Conservation (phyloP, 2,797 vertebrate species). For the Pseudocheirus occidentalis region DNA sequence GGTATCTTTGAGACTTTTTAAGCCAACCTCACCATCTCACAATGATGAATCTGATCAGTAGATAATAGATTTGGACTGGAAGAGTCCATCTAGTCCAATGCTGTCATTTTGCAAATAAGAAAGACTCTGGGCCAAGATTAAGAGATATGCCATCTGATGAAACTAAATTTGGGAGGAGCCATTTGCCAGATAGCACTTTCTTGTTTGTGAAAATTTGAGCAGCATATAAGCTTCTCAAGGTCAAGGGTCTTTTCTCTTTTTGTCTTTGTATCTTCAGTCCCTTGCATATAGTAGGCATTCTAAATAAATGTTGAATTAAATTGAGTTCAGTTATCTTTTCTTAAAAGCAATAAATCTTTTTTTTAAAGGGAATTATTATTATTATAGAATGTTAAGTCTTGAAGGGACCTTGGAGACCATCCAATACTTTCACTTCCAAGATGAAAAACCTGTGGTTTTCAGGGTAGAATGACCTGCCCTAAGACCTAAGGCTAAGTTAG, state of each 20-base stretch:
- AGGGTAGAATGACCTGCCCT: background rate
- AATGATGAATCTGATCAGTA: background rate
- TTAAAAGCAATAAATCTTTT: background rate
- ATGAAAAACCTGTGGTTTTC: background rate
- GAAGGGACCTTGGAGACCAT: background rate
- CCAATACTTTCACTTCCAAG: background rate
- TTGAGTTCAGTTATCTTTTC: background rate
- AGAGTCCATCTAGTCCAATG: background rate
- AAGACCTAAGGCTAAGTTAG: background rate
- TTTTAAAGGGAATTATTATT: background rate
- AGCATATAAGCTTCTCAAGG: background rate
- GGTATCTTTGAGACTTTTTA: background rate
- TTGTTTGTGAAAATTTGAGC: background rate
- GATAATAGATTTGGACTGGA: background rate
- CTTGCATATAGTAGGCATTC: background rate
- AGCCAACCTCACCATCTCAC: background rate
- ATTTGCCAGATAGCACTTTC: background rate
- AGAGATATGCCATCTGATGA: background rate
- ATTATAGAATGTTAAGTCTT: background rate
- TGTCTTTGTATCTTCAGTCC: background rate
- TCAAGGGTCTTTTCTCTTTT: background rate
- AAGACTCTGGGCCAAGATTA: background rate
- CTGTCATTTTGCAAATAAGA: background rate
- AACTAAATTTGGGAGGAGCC: background rate
- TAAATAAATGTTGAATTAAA: background rate